phyloP scores from a whole-genome alignment of 92 coral and sea anemone genomes.

The Ricordea florida region DNA sequence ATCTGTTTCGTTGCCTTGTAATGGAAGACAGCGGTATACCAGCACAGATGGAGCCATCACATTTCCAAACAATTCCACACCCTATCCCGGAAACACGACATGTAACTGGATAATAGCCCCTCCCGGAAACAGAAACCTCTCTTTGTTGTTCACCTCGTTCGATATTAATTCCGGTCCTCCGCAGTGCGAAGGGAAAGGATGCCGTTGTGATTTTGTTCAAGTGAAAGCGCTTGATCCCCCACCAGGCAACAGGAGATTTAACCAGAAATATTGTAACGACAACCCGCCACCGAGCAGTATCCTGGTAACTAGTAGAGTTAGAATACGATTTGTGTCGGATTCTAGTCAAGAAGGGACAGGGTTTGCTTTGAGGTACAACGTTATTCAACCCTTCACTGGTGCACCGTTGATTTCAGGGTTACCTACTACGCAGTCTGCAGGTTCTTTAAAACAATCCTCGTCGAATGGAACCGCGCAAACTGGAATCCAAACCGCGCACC shows the following conservation, averaged over 20 bases:
- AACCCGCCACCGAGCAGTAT: conserved; percentile 24
- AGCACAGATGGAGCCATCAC: conserved; percentile 38
- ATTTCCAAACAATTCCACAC: conserved; percentile 58
- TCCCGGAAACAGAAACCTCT: conserved; percentile 39
- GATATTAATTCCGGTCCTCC: conserved; percentile 37
- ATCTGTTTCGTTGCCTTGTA: conserved; percentile 5
- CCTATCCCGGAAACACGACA: conserved; percentile 41
- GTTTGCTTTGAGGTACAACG: conserved; percentile 35
- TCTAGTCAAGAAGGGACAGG: conserved; percentile 17
- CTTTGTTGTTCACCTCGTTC: conserved; percentile 36
- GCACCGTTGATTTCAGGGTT: not conserved
- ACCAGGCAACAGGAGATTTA: not conserved
- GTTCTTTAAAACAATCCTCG: not conserved
- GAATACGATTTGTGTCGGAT: conserved; percentile 40
- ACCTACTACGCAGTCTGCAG: not conserved
- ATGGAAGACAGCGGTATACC: conserved; percentile 1
- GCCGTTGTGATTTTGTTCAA: conserved; percentile 63
- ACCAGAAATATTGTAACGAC: conserved; percentile 42
- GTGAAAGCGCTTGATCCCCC: conserved; percentile 15
- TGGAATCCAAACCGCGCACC: conserved; percentile 6
- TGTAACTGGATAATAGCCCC: conserved; percentile 71
- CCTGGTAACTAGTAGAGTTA: conserved; percentile 24
- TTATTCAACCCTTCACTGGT: not conserved
- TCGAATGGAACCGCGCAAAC: not conserved
- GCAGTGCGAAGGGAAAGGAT: conserved; percentile 29